Evolutionary conservation across 2,888 invertebrate genomes (phyloP), one percentile per base, ranked within the genome.

Genomic region (Xestia c-nigrum): DNA sequence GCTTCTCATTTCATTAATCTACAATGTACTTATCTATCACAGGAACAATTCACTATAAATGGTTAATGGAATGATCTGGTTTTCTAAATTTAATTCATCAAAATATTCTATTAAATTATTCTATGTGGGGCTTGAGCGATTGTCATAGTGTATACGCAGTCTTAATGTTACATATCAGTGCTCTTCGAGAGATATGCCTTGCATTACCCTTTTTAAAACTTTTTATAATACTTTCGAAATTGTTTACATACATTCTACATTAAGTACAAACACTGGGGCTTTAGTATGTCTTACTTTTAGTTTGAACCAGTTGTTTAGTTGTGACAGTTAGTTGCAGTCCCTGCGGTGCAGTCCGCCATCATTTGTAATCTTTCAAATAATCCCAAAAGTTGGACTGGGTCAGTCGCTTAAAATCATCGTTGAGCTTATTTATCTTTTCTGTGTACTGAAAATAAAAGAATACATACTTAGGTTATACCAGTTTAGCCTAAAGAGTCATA

Each of bases 401-500:
- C 14, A 96, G 89, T 16, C 91, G 90, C 0, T 94, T 92, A 78
- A 96, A 94, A 65, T 96, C 96, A 75, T 94, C 94, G 59, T 94
- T 94, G n/a, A 96, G 86, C 76, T 94, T 94, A 78, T 93, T 94
- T 72, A 96, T 91, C 76, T 92, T 94, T 76, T 94, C 96, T 6
- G 93, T 91, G 74, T 93, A 94, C 96, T 96, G 91, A 55, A 94
- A 93, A 65, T 38, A 67, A 65, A 75, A 81, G 0, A 80, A 78
- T 31, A 76, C 0, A 78, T 31, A 76, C 0, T 47, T 31, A 38
- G 43, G 55, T 57, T 65, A 9, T 55, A 72, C 14, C 3, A 46
- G 12, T n/a, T 0, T 9, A n/a, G 19, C 12, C 38, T 43, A 55
- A 1, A 38, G 24, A 1, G n/a, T 16, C 38, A 10, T 40, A 47